Base-by-base conservation (phyloP, 2,113 vertebrate genomes). In the Psilopogon haemacephalus region DNA sequence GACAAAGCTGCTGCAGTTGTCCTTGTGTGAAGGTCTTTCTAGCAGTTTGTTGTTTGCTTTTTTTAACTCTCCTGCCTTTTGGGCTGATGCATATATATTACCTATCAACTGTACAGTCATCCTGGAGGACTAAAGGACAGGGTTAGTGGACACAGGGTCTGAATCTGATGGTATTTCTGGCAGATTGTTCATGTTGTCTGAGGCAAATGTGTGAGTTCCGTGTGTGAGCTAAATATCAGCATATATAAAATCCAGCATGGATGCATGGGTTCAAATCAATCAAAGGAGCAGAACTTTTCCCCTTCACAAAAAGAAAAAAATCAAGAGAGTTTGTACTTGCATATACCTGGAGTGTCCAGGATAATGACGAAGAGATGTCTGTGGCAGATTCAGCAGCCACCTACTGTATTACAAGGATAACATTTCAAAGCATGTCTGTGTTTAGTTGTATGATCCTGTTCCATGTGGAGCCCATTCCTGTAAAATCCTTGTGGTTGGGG, bases 1-100 rank as follows among this genome's bases (percentile, higher is more conserved):
- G 84, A 88, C 86, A 87, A 94, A 79, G 84, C 87, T 94, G 89
- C 76, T 89, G 92, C 55, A 42, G 73, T 95, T 30, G 94, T 93
- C 95, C 94, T 96, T 95, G 87, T 79, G 65, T 84, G 89, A 95
- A 95, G 94, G 94, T 95, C 96, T 92, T 87, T 89, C 50, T 58
- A 83, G 84, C 82, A 54, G 71, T 42, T 42, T 62, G 8, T 32
- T 74, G 32, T 30, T 28, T 24, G 9, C 9, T 48, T 48, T 56
- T 84, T 59, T 33, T 48, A 12, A 23, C 63, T 89, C 55, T 76
- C 62, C 30, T 62, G 44, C 72, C 30, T 84, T 94, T 92, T 74
- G 86, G 70, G 40, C 84, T 92, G 81, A 90, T 84, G 83, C 73
- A 37, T 87, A 94, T 95, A 83, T 85, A 95, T 97, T 87, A 90